These are phyloP conservation scores for Cacatua alba DNA, from an alignment of 2,113 vertebrate genomes.

Conservation along the genomic window DNA sequence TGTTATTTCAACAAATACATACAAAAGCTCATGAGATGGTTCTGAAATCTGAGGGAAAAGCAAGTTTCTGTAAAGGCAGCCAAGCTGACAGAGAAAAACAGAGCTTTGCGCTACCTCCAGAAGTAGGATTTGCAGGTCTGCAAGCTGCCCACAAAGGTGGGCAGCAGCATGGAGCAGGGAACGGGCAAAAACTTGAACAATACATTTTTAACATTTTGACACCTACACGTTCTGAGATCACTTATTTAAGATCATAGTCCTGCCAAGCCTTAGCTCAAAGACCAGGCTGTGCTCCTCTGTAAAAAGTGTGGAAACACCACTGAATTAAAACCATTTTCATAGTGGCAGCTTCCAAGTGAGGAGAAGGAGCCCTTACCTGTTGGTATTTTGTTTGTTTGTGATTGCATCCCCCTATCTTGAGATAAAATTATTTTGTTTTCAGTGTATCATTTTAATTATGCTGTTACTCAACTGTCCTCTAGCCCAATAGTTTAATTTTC, in stretches of 20 bases:
- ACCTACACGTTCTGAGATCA: background rate
- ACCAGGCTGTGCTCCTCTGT: background rate
- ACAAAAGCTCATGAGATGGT: background rate
- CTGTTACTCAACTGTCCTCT: background rate
- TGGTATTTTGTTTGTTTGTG: background rate
- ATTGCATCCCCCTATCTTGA: background rate
- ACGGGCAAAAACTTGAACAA: background rate
- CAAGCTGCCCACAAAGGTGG: background rate
- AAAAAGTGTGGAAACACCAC: background rate
- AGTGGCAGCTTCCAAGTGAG: background rate
- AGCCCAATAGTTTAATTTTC: background rate
- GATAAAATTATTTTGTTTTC: background rate
- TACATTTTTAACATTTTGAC: background rate
- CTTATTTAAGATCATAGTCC: background rate
- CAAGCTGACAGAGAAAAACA: background rate
- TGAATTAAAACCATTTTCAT: background rate
- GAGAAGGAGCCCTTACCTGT: background rate
- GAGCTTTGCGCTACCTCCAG: background rate
- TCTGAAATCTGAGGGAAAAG: background rate
- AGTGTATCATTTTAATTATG: background rate
- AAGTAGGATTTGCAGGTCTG: background rate
- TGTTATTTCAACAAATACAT: background rate
- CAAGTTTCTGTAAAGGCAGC: background rate
- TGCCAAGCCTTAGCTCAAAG: background rate
- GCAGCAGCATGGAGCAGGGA: background rate